A percentile compares a stretch with the other conserved stretches of the same genome.
These are phyloP conservation scores for Percopsis omiscomaycus DNA, from an alignment of 2,797 vertebrate genomes.

Conservation along the genomic window DNA sequence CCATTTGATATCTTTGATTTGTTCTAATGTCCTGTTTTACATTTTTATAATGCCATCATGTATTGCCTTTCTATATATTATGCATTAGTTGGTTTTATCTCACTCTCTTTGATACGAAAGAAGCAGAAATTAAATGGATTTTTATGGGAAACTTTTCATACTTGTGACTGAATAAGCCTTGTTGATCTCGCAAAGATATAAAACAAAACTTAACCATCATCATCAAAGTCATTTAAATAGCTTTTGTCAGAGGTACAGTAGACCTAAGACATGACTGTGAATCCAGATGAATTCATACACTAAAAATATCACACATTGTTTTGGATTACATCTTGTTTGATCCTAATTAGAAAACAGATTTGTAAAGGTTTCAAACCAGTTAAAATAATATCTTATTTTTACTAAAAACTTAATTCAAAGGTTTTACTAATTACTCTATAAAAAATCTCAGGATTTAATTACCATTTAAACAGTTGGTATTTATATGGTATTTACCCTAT, in stretches of 20 bases:
- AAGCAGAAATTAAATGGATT: neutral
- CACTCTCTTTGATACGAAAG: neutral
- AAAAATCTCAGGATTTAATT: constrained; percentile 35
- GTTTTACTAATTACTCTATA: constrained; percentile 32
- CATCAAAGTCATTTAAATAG: neutral
- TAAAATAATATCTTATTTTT: constrained; percentile 10
- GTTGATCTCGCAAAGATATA: neutral
- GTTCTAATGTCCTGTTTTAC: neutral
- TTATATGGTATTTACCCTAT: constrained; percentile 26
- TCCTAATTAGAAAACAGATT: neutral
- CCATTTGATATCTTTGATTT: neutral
- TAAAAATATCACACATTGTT: neutral
- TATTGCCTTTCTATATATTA: neutral
- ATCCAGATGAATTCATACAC: too few relatives aligned
- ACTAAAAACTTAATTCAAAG: constrained; percentile 23
- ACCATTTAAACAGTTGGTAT: constrained; percentile 19
- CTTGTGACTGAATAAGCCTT: neutral
- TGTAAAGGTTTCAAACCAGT: constrained; percentile 11
- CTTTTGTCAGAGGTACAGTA: too few relatives aligned
- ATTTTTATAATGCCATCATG: neutral
- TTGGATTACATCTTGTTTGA: constrained; percentile 6
- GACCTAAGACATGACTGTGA: too few relatives aligned
- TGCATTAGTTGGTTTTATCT: neutral
- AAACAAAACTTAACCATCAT: neutral
- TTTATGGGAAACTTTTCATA: neutral